Conservation (phyloP, 2,888 invertebrate species). For the Apodemia duryi region DNA sequence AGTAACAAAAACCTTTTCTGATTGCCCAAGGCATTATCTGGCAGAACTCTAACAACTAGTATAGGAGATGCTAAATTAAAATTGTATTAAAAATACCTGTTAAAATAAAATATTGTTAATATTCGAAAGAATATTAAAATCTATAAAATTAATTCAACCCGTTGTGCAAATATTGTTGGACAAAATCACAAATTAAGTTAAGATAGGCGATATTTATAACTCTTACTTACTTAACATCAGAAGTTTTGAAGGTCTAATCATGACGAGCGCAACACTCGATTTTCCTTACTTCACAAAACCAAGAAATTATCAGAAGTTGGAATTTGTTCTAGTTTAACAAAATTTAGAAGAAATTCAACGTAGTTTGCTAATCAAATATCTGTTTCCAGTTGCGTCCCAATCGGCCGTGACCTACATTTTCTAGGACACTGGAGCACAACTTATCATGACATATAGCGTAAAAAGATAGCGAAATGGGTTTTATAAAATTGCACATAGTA, state of each 20-base stretch:
- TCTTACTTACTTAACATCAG: too few species aligned
- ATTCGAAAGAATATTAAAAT: too few species aligned
- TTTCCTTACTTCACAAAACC: neutral
- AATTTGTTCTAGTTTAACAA: neutral
- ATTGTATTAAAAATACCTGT: too few species aligned
- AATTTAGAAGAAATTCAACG: constrained; percentile 1
- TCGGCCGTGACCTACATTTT: constrained; percentile 12
- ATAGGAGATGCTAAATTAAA: too few species aligned
- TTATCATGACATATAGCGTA: constrained; percentile 10
- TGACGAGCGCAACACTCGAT: neutral
- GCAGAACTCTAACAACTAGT: too few species aligned
- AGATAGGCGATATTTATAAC: too few species aligned
- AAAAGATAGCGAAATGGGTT: constrained; percentile 10
- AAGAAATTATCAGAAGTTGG: neutral
- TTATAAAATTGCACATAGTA: neutral
- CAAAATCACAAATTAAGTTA: too few species aligned
- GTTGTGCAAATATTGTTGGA: too few species aligned
- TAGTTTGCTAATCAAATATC: constrained; percentile 1
- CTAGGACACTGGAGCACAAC: constrained; percentile 12
- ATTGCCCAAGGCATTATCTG: too few species aligned
- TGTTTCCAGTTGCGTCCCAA: constrained; percentile 11
- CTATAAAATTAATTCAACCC: too few species aligned
- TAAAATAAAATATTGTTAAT: too few species aligned
- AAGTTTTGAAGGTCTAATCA: neutral
- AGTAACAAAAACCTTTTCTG: too few species aligned